Evolutionary conservation across 1,140 invertebrate species (phyloP).

Genomic region (Drosophila setifemur): DNA sequence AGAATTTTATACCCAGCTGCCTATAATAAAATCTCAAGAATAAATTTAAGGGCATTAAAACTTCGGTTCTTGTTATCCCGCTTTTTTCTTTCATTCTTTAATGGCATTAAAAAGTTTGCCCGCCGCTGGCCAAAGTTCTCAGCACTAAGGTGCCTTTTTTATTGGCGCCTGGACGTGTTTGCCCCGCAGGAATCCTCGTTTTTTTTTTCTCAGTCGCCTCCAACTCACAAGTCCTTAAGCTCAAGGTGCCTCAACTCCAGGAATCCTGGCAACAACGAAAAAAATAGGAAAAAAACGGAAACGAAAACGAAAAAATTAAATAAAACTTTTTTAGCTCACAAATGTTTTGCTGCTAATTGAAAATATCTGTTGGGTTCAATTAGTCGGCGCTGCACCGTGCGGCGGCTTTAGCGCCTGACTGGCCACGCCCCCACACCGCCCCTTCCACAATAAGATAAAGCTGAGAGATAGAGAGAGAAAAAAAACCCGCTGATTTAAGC

Average conservation of each 20-base stretch:
- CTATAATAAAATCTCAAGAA: no score
- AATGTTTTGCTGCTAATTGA: constrained; percentile 82
- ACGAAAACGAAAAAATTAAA: constrained; percentile 70
- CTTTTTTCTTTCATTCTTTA: constrained; percentile 58
- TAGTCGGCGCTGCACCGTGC: constrained; percentile 61
- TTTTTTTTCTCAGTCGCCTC: not conserved
- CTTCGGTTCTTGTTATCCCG: no score
- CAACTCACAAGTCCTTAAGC: constrained; percentile 29
- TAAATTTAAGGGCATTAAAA: no score
- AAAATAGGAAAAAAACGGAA: no score
- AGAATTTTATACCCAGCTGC: no score
- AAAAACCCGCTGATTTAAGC: constrained; percentile 61
- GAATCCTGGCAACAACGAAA: constrained; percentile 6
- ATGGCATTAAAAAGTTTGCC: constrained; percentile 79
- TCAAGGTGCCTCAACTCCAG: constrained; percentile 59
- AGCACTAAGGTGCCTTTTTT: constrained; percentile 74
- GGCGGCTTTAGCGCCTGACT: constrained; percentile 57
- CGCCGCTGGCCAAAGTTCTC: constrained; percentile 61
- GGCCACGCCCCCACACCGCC: constrained; percentile 1
- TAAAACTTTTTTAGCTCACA: constrained; percentile 79
- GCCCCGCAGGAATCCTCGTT: constrained; percentile 64
- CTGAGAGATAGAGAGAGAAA: no score
- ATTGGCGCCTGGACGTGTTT: constrained; percentile 74
- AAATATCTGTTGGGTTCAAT: constrained; percentile 82
- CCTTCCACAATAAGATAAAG: not conserved